Conservation (phyloP, 2,797 vertebrate species). For the Manis javanica region DNA sequence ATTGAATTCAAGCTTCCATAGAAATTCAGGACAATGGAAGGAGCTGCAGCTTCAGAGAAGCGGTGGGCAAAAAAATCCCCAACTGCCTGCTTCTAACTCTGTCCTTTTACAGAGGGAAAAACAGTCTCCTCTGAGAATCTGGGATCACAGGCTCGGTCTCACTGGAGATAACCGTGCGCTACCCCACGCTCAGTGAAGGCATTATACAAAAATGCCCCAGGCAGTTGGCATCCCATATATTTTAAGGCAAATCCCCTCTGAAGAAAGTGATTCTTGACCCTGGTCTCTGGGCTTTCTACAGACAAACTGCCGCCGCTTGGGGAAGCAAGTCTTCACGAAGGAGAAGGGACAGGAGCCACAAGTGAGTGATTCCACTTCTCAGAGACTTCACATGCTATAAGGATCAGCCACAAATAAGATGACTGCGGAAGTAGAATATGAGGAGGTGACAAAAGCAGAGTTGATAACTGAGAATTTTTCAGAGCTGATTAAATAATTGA, state of each 20-base stretch:
- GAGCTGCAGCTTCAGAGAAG: background rate
- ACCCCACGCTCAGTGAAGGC: background rate
- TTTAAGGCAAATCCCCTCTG: background rate
- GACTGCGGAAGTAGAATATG: background rate
- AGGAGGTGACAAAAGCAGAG: background rate
- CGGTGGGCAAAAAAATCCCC: background rate
- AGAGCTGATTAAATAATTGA: background rate
- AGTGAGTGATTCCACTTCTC: background rate
- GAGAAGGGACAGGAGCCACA: background rate
- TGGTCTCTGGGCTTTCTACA: background rate
- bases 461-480: background rate
- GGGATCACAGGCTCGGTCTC: background rate
- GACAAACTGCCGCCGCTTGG: background rate
- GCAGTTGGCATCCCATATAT: background rate
- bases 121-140: background rate
- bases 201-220: background rate
- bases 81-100: background rate
- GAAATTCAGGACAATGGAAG: background rate
- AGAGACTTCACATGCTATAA: background rate
- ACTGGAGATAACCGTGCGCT: background rate
- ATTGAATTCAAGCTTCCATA: background rate
- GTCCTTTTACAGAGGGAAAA: background rate
- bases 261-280: background rate
- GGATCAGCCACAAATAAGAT: background rate
- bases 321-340: background rate